phyloP scores from a whole-genome alignment of 2,797 vertebrate species.

The Muraenolepis orangiensis region DNA sequence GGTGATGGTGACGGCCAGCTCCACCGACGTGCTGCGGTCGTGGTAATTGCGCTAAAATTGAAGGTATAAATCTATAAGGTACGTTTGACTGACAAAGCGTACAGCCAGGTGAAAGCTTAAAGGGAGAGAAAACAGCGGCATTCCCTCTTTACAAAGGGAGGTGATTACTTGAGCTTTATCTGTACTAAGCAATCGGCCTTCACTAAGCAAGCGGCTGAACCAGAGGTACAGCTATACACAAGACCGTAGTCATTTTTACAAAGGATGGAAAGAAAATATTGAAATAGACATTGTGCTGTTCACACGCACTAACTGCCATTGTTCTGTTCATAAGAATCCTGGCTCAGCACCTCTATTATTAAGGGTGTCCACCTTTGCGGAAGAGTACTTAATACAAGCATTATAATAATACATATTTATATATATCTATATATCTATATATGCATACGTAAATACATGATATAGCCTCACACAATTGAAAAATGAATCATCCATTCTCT shows the following conservation, averaged over 20 bases:
- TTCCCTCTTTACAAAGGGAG: not conserved
- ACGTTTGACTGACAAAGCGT: not conserved
- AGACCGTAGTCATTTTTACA: too few relatives aligned
- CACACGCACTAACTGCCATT: conserved; percentile 23
- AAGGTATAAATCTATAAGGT: conserved; percentile 27
- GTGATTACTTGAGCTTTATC: not conserved
- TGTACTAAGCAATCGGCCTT: not conserved
- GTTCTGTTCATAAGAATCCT: conserved; percentile 14
- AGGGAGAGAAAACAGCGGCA: not conserved
- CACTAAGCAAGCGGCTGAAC: too few relatives aligned
- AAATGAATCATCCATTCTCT: not conserved
- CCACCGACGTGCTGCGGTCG: conserved; percentile 78
- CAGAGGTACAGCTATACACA: too few relatives aligned
- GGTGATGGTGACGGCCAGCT: conserved; percentile 81
- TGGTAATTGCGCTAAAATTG: conserved; percentile 21
- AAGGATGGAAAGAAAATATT: not conserved
- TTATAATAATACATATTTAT: too few relatives aligned
- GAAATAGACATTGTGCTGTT: not conserved
- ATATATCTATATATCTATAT: too few relatives aligned
- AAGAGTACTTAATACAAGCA: not conserved
- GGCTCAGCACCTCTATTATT: too few relatives aligned
- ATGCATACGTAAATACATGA: too few relatives aligned
- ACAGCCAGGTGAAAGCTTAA: not conserved
- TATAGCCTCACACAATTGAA: not conserved
- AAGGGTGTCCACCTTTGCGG: conserved; percentile 43